phyloP scores from a whole-genome alignment of 2,113 vertebrate species.

The Cranoglanis bouderius region DNA sequence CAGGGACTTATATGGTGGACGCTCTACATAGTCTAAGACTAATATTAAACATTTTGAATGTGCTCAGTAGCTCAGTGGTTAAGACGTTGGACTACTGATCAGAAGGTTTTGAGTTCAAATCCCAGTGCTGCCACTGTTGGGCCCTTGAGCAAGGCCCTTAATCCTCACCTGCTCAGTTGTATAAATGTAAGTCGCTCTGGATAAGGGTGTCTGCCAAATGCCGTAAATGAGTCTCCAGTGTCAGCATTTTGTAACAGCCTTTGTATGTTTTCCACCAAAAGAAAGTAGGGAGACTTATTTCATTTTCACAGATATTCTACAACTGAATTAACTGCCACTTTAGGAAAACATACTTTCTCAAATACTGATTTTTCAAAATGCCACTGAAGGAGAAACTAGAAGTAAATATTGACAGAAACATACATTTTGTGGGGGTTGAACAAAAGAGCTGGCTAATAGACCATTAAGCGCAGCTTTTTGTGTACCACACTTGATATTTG shows the following conservation, averaged over 20 bases:
- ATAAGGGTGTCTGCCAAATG: no score
- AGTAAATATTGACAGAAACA: neutral
- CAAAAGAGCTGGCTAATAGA: neutral
- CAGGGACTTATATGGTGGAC: neutral
- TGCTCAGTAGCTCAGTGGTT: no score
- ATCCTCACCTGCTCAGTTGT: no score
- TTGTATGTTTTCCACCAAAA: no score
- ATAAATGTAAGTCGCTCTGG: no score
- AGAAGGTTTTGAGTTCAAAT: no score
- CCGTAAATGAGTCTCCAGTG: no score
- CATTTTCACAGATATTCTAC: neutral
- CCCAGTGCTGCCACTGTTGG: no score
- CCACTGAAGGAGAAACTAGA: neutral
- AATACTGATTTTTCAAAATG: neutral
- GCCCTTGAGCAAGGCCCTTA: no score
- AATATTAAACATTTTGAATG: neutral
- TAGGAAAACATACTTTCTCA: neutral
- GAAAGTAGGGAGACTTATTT: no score
- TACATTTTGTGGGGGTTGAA: neutral
- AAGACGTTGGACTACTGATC: no score
- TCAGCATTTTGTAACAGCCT: no score
- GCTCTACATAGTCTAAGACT: neutral
- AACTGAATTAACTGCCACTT: neutral
- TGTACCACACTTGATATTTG: neutral
- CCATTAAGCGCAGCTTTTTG: neutral